Conservation (phyloP, 1,140 invertebrate species). For the Trichonephila clavata region DNA sequence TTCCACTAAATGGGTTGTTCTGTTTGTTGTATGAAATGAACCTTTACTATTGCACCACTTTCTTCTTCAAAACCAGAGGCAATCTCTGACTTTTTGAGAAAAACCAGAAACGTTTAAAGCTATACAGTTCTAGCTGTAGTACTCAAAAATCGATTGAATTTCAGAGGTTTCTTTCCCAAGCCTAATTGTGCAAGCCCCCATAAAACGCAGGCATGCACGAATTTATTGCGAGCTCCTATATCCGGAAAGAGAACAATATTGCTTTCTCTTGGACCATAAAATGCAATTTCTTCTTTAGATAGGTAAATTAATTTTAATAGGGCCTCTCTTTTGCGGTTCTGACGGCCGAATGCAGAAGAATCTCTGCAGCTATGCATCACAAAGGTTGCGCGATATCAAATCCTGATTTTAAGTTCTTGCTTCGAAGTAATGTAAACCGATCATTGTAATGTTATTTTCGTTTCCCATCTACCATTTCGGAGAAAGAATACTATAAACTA, state of each 20-base stretch:
- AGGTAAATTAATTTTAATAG: conserved; percentile 76
- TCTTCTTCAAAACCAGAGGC: neutral
- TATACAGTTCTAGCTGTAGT: neutral
- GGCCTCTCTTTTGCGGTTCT: conserved; percentile 5
- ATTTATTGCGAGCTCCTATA: conserved; percentile 66
- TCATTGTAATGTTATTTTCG: conserved; percentile 28
- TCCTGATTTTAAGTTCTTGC: neutral
- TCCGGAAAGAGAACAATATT: conserved; percentile 66
- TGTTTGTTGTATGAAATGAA: neutral
- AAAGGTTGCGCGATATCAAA: conserved; percentile 17
- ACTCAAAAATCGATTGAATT: conserved; percentile 65
- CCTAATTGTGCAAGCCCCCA: conserved; percentile 65
- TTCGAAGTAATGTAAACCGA: neutral
- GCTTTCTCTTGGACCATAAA: conserved; percentile 64
- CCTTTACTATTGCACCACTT: neutral
- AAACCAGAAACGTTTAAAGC: conserved; percentile 67
- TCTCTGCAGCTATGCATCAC: conserved; percentile 39
- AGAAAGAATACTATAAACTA: conserved; percentile 21
- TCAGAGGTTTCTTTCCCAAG: conserved; percentile 57
- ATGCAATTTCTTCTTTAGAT: conserved; percentile 65
- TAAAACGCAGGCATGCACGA: conserved; percentile 73
- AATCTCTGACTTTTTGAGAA: conserved; percentile 62
- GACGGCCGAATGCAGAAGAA: neutral
- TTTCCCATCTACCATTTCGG: neutral
- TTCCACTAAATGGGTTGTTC: neutral